Evolutionary conservation across 2,888 invertebrate genomes (phyloP), one percentile per base, ranked within the genome.

Genomic region (Clepsis dumicolana): DNA sequence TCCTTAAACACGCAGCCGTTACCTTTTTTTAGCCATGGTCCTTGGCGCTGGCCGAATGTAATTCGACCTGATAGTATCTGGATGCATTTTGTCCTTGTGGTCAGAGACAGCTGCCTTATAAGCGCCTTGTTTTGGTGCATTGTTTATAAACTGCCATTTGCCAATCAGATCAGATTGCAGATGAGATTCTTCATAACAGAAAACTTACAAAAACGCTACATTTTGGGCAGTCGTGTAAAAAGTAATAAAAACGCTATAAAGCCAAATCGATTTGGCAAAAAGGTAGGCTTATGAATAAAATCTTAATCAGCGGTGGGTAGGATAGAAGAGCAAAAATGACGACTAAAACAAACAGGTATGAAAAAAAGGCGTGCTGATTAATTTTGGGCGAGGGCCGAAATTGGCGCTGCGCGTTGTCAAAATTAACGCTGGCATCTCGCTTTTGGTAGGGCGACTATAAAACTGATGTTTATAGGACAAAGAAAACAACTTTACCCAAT

Each of bases 1-100:
- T 76, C 82, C 83, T 85, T 86, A 86, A 88, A 84, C 83, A 82
- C 81, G 65, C 50, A 18, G 48, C 21, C 50, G 60, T 44, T 41
- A 18, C 35, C 50, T 62, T 61, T 77, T 73, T 65, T 89, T 80
- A 70, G 73, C 80, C 79, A 75, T 79, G 77, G 77, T 84, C 87
- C 88, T 70, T 64, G 57, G 63, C 53, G 54, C 80, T 87, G 87
- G 90, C 86, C 86, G 77, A 88, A 87, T 87, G 93, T 90, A 93
- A 93, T 86, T 85, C 86, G 93, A 93, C 87, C 93, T 91, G 93
- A 93, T 93, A 84, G 83, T 93, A 93, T 93, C 93, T 81, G 85
- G 76, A 81, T 81, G 82, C 81, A 93, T 92, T 93, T 93, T 93
- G 90, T 82, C 80, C 82, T 82, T 91, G 93, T 84, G 92, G 93